Percentiles rank a stretch among this genome's conserved stretches.
Conservation (phyloP, 2,113 vertebrate species). For the Cryptotis parvus region DNA sequence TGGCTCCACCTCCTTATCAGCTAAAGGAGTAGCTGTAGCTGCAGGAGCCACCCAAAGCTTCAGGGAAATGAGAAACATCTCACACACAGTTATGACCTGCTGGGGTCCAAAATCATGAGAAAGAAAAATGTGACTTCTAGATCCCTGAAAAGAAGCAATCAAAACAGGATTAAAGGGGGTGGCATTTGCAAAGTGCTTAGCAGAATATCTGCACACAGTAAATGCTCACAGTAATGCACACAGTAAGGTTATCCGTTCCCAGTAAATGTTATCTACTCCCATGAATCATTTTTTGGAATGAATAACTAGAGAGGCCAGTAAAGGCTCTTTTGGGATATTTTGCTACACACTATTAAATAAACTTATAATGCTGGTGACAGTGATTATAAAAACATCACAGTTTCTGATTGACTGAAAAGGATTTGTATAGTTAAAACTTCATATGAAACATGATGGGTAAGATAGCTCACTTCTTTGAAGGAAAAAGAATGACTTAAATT, state of each 20-base stretch:
- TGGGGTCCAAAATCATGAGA: background rate
- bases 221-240: conserved; percentile 18
- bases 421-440: conserved; percentile 47
- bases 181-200: conserved; percentile 42
- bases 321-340: background rate
- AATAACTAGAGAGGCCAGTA: conserved; percentile 9
- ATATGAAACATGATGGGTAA: conserved; percentile 12
- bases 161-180: conserved; percentile 43
- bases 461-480: conserved; percentile 27
- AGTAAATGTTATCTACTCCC: conserved; percentile 39
- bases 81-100: background rate
- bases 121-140: conserved; percentile 25
- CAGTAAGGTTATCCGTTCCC: background rate
- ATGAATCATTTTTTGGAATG: conserved; percentile 51
- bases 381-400: conserved; percentile 17
- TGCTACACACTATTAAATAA: conserved; percentile 34
- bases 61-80: conserved; percentile 15
- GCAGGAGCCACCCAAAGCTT: background rate
- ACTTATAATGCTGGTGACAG: conserved; percentile 38
- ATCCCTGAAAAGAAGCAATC: conserved; percentile 44
- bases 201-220: background rate
- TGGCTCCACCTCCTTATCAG: background rate
- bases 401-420: conserved; percentile 54
- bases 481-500: conserved; percentile 42
- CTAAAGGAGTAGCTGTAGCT: background rate